These are phyloP conservation scores for Caligus rogercresseyi DNA, from an alignment of 1,140 invertebrate genomes.

Conservation along the genomic window DNA sequence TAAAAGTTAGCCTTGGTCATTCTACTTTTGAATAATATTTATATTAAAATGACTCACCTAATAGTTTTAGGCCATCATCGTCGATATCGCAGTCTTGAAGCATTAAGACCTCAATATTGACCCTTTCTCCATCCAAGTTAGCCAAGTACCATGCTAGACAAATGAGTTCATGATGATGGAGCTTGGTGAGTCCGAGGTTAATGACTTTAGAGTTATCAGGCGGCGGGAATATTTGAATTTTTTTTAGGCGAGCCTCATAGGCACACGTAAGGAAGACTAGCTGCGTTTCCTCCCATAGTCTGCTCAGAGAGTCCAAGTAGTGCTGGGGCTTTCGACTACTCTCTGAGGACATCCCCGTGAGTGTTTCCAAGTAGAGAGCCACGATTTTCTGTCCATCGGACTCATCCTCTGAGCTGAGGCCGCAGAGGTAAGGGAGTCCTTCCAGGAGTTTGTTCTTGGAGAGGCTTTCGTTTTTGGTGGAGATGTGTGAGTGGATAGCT, in stretches of 20 bases:
- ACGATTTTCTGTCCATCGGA: slow-evolving; percentile 1
- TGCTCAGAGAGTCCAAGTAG: neutral
- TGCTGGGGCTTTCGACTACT: neutral
- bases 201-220: neutral
- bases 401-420: neutral
- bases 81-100: slow-evolving; percentile 10
- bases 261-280: neutral
- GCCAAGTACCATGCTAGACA: neutral
- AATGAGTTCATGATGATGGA: slow-evolving; percentile 9
- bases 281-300: slow-evolving; percentile 3
- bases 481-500: neutral
- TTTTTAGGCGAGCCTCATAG: slow-evolving; percentile 5
- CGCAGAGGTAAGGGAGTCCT: neutral
- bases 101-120: slow-evolving; percentile 2
- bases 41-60: neutral
- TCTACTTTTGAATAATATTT: too few species aligned
- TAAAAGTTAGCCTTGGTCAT: too few species aligned
- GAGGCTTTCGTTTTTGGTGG: neutral
- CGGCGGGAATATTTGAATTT: neutral
- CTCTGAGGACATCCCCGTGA: neutral
- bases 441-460: neutral
- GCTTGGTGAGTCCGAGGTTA: neutral
- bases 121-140: neutral
- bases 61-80: neutral
- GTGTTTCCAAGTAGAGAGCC: neutral